Conservation (phyloP, 2,113 vertebrate genomes). For the Bombycilla garrulus region DNA sequence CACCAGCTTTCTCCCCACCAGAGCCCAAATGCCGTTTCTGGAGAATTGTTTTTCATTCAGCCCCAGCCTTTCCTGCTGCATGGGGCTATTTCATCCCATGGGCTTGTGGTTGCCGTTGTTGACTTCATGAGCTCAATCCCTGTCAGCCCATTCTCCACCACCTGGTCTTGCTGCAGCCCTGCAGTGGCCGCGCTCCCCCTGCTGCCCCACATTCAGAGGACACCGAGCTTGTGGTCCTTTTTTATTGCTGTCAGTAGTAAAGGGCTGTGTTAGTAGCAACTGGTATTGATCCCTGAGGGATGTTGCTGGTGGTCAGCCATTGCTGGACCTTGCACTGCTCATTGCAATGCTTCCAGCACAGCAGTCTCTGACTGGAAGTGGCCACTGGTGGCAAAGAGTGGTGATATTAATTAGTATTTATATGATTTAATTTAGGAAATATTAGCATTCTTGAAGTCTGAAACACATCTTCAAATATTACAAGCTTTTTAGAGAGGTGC, state of each 20-base stretch:
- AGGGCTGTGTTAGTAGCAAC: background rate
- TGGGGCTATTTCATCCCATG: rapidly evolving
- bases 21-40: background rate
- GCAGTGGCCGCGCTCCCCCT: rapidly evolving
- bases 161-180: background rate
- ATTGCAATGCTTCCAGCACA: background rate
- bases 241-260: rapidly evolving
- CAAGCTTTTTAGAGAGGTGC: background rate
- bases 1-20: background rate
- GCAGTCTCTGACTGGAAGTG: background rate
- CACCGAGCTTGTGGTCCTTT: background rate
- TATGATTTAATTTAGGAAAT: background rate
- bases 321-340: background rate
- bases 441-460: background rate
- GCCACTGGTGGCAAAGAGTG: background rate
- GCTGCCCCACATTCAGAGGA: rapidly evolving
- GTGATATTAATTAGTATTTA: background rate
- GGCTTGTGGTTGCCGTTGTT: rapidly evolving
- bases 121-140: background rate
- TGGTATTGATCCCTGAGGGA: background rate
- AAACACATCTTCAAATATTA: background rate
- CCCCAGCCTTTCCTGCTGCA: background rate
- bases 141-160: background rate
- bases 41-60: background rate
- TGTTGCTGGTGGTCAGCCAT: background rate